Evolutionary conservation across 2,888 invertebrate species (phyloP), one percentile per base, ranked within the genome.

Genomic region (Rosalia funebris): DNA sequence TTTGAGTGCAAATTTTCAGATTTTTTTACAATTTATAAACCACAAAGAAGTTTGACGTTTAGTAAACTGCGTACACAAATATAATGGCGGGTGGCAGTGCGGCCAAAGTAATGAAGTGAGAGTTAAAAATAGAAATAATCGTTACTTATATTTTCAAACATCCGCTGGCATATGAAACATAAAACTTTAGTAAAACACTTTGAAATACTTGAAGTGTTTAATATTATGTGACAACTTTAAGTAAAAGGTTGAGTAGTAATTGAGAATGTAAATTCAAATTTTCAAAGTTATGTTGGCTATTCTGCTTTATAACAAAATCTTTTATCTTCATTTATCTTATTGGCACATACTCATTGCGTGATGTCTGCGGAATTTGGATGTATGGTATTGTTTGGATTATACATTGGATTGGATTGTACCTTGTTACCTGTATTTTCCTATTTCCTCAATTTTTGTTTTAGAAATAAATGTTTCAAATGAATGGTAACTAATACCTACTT

Each of bases 11-110:
- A 34, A 31, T 42, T 42, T 42, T 17, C 42, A 4, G 16, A 7
- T n/a, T 31, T 9, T 17, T 19, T 32, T 42, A 20, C 9, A 1
- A 42, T 37, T 45, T 53, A 42, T 3, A 50, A 50, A 50, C 50
- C 50, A 50, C 53, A 53, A 53, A 53, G 42, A 41, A 25, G 32
- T 20, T 42, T 53, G 53, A 42, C 53, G 41, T 53, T 53, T 53
- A 16, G 4, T 17, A 10, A n/a, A 17, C 17, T 31, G 19, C 31
- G n/a, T 41, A 17, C 32, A 53, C 53, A 53, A 41, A 53, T 42
- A 53, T 53, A 19, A 34, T 34, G 34, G 34, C 25, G 11, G 32
- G 42, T 42, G 42, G 12, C 53, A 42, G 42, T 12, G 16, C n/a
- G 17, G 37, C 53, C 53, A 53, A 41, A 4, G 17, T 32, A 42